Evolutionary conservation across 2,888 invertebrate species (phyloP).

Genomic region (Syrphus vitripennis): DNA sequence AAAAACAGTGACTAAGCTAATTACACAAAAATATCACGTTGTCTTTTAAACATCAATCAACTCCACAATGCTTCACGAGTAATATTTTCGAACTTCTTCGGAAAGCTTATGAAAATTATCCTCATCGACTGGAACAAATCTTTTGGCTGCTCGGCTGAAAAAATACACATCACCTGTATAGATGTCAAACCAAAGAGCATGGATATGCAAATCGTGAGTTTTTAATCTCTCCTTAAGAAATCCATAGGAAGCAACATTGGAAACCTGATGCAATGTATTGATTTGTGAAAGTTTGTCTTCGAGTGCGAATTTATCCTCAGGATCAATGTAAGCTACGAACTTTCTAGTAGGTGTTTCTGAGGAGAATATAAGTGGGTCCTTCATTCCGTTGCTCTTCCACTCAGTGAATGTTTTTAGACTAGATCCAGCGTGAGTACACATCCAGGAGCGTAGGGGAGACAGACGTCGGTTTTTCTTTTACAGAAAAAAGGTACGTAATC

Average conservation of each 20-base stretch:
- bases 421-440: constrained; percentile 91
- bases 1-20: constrained; percentile 29
- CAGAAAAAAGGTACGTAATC: constrained; percentile 25
- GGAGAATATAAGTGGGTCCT: constrained; percentile 91
- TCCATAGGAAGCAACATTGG: constrained; percentile 95
- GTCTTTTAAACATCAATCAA: not conserved
- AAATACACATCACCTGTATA: constrained; percentile 97
- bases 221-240: constrained; percentile 92
- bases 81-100: constrained; percentile 90
- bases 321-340: constrained; percentile 97
- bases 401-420: constrained; percentile 92
- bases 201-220: constrained; percentile 91
- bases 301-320: constrained; percentile 91
- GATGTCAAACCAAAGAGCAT: constrained; percentile 98
- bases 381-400: constrained; percentile 83
- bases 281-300: constrained; percentile 98
- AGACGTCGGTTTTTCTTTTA: constrained; percentile 88
- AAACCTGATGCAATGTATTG: constrained; percentile 94
- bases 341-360: constrained; percentile 93
- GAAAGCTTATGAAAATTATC: constrained; percentile 88
- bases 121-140: constrained; percentile 93
- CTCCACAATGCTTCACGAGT: constrained; percentile 84
- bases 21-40: constrained; percentile 54
- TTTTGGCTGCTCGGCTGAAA: constrained; percentile 93
- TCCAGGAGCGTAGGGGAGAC: constrained; percentile 95